Base-by-base conservation (phyloP, 2,888 invertebrate genomes). In the Diaphora mendica region DNA sequence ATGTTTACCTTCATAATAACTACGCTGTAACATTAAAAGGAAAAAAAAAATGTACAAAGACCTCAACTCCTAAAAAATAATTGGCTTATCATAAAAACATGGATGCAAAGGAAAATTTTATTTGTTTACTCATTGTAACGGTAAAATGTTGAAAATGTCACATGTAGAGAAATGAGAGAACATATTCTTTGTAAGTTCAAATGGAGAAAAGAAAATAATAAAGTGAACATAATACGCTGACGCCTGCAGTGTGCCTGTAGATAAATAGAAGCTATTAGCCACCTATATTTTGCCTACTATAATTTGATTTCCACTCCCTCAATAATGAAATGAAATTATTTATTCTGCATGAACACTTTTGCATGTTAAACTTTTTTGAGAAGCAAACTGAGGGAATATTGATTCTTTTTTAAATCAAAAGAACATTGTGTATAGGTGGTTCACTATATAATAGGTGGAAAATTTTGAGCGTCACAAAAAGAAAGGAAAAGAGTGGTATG, bases 131-230 rank as follows among this genome's bases (percentile, higher is more conserved):
- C 76, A 76, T 77, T 75, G 77, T 74, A 7, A 71, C 74, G 74
- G 77, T 20, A 78, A 78, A 70, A 79, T 74, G 76, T 80, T 39
- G 15, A 66, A 55, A 69, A 59, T 70, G 35, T 70, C 20, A n/a
- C 51, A 70, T 51, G 64, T 62, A 26, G 67, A 39, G 35, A 66
- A 35, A 65, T 33, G 48, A 80, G 81, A 78, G n/a, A 11, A 26
- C 5, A 80, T 79, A 82, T 81, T 81, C 80, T 44, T 84, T 72
- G 73, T 80, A 75, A 80, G 81, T 80, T 73, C 75, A 80, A 85
- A 81, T 82, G 81, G 77, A 70, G 48, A 48, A 68, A 74, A 77
- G 71, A 78, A 81, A 82, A 84, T 85, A 74, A 84, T 85, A 74
- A 84, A 85, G 82, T 83, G 80, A 82, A 77, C 72, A 76, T 76